phyloP scores from a whole-genome alignment of 1,140 invertebrate genomes.

The Rhagoletis pomonella region DNA sequence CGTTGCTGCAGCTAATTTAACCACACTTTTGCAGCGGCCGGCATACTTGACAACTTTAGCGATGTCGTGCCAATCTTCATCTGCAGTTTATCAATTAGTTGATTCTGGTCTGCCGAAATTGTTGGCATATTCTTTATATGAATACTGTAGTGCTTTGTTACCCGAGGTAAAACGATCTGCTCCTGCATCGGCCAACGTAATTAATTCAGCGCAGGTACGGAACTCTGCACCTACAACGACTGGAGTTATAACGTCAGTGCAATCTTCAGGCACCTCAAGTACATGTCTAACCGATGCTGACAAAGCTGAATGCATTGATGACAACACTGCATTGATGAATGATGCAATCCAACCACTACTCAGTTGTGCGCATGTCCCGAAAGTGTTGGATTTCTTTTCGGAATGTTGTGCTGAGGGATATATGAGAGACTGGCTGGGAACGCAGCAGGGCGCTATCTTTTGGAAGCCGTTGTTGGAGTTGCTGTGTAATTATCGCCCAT shows the following conservation, averaged over 20 bases:
- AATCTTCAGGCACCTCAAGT: not conserved
- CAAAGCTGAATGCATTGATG: constrained; percentile 70
- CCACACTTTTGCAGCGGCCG: constrained; percentile 77
- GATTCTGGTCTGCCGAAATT: constrained; percentile 85
- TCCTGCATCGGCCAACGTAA: constrained; percentile 43
- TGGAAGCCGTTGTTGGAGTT: constrained; percentile 87
- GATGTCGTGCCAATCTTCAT: constrained; percentile 84
- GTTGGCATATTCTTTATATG: constrained; percentile 77
- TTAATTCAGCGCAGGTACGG: not conserved
- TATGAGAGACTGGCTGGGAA: constrained; percentile 91
- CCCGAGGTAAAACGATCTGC: constrained; percentile 55
- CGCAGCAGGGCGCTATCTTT: constrained; percentile 84
- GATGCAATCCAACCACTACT: constrained; percentile 58
- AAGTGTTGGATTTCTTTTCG: constrained; percentile 87
- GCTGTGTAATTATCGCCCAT: constrained; percentile 78
- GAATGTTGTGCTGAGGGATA: constrained; percentile 85
- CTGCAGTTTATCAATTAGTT: constrained; percentile 83
- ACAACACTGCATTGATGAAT: constrained; percentile 38
- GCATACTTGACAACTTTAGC: constrained; percentile 84
- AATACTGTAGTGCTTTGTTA: constrained; percentile 75
- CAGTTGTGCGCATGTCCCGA: constrained; percentile 74
- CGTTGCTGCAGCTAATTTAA: constrained; percentile 73
- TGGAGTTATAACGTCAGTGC: constrained; percentile 59
- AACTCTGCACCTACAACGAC: not conserved
- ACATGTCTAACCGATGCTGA: constrained; percentile 74